phyloP scores from a whole-genome alignment of 1,140 invertebrate species.

The Anastrepha ludens region DNA sequence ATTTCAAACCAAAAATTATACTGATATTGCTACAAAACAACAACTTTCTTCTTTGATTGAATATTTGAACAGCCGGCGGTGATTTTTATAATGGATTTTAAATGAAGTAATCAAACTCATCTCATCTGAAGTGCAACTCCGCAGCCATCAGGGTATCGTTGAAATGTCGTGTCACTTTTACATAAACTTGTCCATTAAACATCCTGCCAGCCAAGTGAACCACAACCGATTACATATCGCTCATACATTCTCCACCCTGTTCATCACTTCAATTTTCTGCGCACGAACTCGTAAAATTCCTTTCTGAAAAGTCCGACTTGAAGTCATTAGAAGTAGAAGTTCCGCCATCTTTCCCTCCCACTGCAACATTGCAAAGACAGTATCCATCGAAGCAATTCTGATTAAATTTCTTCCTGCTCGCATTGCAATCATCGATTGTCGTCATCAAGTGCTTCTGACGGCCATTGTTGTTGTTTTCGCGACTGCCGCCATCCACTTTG shows the following conservation, averaged over 20 bases:
- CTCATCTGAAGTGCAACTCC: neutral
- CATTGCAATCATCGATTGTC: conserved; percentile 33
- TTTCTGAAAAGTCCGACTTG: neutral
- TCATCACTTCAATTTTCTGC: no score
- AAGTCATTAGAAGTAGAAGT: conserved; percentile 33
- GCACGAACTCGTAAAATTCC: no score
- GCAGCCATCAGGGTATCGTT: neutral
- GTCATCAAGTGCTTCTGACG: conserved; percentile 25
- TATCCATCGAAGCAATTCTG: neutral
- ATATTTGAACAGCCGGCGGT: neutral
- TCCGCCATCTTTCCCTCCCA: neutral
- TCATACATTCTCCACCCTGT: neutral
- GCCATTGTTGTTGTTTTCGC: conserved; percentile 27
- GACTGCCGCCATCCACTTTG: neutral
- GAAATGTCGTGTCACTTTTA: conserved; percentile 22
- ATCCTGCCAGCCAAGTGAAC: conserved; percentile 33
- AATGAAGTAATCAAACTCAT: conserved; percentile 26
- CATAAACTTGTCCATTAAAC: conserved; percentile 31
- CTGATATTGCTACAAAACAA: neutral
- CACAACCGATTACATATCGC: conserved; percentile 24
- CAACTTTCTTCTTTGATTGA: neutral
- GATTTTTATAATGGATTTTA: conserved; percentile 22
- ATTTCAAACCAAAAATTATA: neutral
- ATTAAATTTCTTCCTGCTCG: conserved; percentile 18
- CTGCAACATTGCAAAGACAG: neutral